Percentiles rank a stretch among this genome's conserved stretches.
These are phyloP conservation scores for Priocnemis perturbator DNA, from an alignment of 2,888 invertebrate genomes.

Conservation along the genomic window DNA sequence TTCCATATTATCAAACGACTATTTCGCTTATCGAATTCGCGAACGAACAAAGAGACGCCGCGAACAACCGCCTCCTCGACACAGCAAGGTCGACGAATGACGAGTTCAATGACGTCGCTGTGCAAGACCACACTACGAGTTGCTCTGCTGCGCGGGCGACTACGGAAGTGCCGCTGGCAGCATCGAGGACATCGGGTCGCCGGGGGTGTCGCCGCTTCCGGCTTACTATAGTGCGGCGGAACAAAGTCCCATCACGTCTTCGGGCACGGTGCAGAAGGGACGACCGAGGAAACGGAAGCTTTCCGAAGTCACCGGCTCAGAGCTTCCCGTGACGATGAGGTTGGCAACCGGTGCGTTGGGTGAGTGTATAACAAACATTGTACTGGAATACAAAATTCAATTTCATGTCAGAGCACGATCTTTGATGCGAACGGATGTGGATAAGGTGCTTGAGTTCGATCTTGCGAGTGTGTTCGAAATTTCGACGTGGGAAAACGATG, in stretches of 20 bases:
- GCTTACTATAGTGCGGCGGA: constrained; percentile 80
- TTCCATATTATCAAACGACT: too few species aligned
- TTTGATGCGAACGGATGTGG: too few species aligned
- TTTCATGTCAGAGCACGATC: too few species aligned
- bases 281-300: constrained; percentile 87
- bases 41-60: constrained; percentile 25
- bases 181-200: constrained; percentile 78
- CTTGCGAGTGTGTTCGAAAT: too few species aligned
- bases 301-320: constrained; percentile 77
- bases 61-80: constrained; percentile 35
- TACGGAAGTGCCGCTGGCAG: constrained; percentile 80
- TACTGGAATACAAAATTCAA: too few species aligned
- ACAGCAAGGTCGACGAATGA: constrained; percentile 60
- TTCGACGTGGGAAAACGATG: too few species aligned
- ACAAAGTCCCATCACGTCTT: constrained; percentile 68
- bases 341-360: constrained; percentile 83
- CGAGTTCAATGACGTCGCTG: constrained; percentile 53
- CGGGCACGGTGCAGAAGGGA: constrained; percentile 82
- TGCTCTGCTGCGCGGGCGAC: constrained; percentile 76
- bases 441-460: too few species aligned
- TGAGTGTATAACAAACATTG: constrained; percentile 71
- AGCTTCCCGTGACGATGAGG: constrained; percentile 83
- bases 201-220: constrained; percentile 80
- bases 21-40: constrained; percentile 41
- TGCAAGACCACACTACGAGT: constrained; percentile 82